Evolutionary conservation across 2,113 vertebrate genomes (phyloP).

Genomic region (Acrocephalus arundinaceus): DNA sequence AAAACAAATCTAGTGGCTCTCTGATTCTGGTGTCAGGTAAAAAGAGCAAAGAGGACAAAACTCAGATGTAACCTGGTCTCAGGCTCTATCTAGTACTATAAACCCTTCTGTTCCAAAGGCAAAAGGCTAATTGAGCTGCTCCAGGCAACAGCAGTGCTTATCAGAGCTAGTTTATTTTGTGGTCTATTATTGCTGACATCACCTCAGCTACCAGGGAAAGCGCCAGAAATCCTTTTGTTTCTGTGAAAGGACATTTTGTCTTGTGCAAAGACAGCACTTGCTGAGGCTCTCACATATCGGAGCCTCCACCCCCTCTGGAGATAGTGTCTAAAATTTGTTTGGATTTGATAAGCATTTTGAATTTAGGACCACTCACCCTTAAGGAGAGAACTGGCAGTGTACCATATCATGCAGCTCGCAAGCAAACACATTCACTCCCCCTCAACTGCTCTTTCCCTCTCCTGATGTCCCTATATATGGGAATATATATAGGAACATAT

Average conservation of each 20-base stretch:
- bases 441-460: background rate
- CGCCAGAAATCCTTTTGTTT: background rate
- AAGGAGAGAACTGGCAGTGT: background rate
- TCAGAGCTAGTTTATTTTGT: conserved; percentile 47
- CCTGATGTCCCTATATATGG: background rate
- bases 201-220: conserved; percentile 3
- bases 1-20: background rate
- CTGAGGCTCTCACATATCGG: background rate
- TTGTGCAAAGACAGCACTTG: background rate
- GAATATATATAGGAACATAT: background rate
- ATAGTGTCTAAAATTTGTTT: background rate
- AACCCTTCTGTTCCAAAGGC: conserved; percentile 16
- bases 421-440: background rate
- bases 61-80: background rate
- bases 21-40: background rate
- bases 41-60: conserved; percentile 14
- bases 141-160: conserved; percentile 56
- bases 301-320: background rate
- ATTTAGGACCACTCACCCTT: background rate
- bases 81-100: background rate
- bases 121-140: conserved; percentile 56
- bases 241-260: conserved; percentile 20
- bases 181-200: background rate
- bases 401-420: background rate
- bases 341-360: background rate